Evolutionary conservation across 2,888 invertebrate species (phyloP).

Genomic region (Drosophila paramelanica): DNA sequence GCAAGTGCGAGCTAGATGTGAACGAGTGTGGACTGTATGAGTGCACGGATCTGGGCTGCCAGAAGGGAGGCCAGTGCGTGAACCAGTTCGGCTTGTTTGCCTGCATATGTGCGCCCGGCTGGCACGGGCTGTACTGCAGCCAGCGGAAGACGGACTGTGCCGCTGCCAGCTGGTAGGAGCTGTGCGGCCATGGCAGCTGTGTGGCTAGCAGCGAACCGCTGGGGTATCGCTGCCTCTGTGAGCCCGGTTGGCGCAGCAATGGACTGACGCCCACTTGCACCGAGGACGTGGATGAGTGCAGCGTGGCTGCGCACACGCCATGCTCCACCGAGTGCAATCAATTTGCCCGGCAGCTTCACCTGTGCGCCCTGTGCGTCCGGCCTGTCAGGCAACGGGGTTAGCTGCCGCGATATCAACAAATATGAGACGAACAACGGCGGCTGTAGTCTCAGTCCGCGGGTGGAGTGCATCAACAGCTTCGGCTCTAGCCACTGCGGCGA

Average conservation of each 20-base stretch:
- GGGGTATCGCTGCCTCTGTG: conserved; percentile 92
- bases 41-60: conserved; percentile 95
- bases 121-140: conserved; percentile 94
- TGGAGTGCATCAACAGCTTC: conserved; percentile 94
- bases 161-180: conserved; percentile 88
- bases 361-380: conserved; percentile 96
- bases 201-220: conserved; percentile 87
- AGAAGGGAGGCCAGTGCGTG: conserved; percentile 94
- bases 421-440: conserved; percentile 94
- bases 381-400: conserved; percentile 94
- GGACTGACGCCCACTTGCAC: conserved; percentile 90
- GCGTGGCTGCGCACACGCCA: conserved; percentile 86
- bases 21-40: conserved; percentile 93
- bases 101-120: conserved; percentile 91
- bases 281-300: conserved; percentile 95
- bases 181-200: conserved; percentile 96
- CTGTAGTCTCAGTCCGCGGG: conserved; percentile 92
- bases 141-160: conserved; percentile 91
- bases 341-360: conserved; percentile 94
- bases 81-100: conserved; percentile 91
- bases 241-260: conserved; percentile 94
- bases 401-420: conserved; percentile 95
- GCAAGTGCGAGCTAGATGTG: conserved; percentile 91
- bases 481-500: conserved; percentile 94
- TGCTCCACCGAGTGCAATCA: conserved; percentile 95